Base-by-base conservation (phyloP, 2,113 vertebrate species). In the Potamarius usumacintae region DNA sequence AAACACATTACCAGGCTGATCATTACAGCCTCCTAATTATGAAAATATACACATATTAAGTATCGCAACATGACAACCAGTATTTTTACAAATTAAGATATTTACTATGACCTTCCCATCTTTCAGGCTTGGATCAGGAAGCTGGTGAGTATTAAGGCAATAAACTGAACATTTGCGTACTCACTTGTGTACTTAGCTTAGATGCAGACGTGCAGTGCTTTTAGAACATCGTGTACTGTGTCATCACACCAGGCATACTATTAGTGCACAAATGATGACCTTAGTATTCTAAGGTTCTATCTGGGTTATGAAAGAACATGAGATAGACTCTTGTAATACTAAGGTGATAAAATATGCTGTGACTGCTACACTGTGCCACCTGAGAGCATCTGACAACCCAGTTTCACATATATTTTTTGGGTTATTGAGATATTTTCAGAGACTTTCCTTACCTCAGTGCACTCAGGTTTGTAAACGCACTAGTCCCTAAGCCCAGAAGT, bases 1-100 rank as follows among this genome's bases (percentile, higher is more conserved):
- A 90, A 79, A 77, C 11, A 27, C 74, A 88, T 82, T 89, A 89
- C 50, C 67, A 67, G 58, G 52, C 84, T 85, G 84, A 86, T 90
- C 86, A 85, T 86, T 90, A 86, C 48, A 62, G 65, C 53, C n/a
- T 12, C 42, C 62, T 90, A 88, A 90, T 90, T 90, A 86, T 81
- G 48, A 78, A 84, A 82, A 88, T 82, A 71, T 87, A 87, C 80
- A 78, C 76, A 80, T 83, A 88, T 88, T 81, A 86, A 86, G 84
- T 84, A 86, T 88, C 72, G 63, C 57, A 60, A 88, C 53, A 65
- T 88, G 80, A 84, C 84, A 90, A 74, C 11, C 74, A 52, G 52
- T 58, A 53, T 78, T 82, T 25, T 81, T 53, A 89, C 48, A 77
- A 79, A 80, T 86, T 69, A 69, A 14, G 27, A 53, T 53, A 58